Percentiles rank a stretch among this genome's conserved stretches.
phyloP scores from a whole-genome alignment of 2,797 vertebrate genomes.

The Adelosebastes latens region DNA sequence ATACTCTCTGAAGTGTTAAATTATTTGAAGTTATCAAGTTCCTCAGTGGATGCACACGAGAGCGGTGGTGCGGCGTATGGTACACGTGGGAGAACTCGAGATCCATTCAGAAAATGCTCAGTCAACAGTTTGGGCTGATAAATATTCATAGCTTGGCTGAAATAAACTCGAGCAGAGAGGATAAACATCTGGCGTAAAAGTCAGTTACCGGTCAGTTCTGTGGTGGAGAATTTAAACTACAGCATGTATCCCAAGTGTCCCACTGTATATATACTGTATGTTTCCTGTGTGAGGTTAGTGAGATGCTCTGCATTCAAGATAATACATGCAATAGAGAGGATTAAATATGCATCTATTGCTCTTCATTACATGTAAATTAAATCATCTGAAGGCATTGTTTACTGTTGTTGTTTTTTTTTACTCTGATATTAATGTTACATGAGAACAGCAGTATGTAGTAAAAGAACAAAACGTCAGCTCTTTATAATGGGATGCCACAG shows the following conservation, averaged over 20 bases:
- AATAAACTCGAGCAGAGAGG: slow-evolving; percentile 44
- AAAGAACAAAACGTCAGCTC: not conserved
- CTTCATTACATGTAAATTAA: slow-evolving; percentile 1
- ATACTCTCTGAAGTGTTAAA: slow-evolving; percentile 62
- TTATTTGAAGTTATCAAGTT: slow-evolving; percentile 69
- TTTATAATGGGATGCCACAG: not conserved
- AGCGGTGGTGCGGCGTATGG: slow-evolving; percentile 9
- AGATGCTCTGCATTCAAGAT: not conserved
- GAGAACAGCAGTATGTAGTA: not conserved
- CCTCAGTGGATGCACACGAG: slow-evolving; percentile 38
- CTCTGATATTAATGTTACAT: not conserved
- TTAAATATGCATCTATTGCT: not conserved
- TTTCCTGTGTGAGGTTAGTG: slow-evolving; percentile 8
- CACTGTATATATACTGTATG: not conserved
- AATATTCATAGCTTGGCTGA: slow-evolving; percentile 59
- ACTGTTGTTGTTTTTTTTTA: not conserved
- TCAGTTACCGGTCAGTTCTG: slow-evolving; percentile 19
- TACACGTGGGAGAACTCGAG: slow-evolving; percentile 39
- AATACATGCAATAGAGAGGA: not conserved
- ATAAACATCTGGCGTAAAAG: slow-evolving; percentile 50
- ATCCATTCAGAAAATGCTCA: slow-evolving; percentile 65
- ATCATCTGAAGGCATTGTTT: not conserved
- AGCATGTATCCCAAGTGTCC: not conserved
- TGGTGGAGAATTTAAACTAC: not conserved
- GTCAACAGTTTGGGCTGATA: slow-evolving; percentile 65